phyloP scores from a whole-genome alignment of 2,797 vertebrate species.

The Bucorvus abyssinicus region DNA sequence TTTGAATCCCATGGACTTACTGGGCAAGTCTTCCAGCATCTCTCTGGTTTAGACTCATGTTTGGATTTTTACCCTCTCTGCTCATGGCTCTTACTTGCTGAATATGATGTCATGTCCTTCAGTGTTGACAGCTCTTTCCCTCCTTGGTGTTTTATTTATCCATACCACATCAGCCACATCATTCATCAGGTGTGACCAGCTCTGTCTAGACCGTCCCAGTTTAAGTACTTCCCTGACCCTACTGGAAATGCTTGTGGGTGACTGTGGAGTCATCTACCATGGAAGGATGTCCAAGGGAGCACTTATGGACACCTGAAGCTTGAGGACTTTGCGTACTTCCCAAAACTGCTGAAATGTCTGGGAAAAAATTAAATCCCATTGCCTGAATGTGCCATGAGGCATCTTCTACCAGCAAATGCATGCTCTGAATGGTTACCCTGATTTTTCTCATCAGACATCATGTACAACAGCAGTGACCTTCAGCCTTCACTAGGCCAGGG shows the following conservation, averaged over 20 bases:
- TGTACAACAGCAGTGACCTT: neutral
- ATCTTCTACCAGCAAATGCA: neutral
- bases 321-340: neutral
- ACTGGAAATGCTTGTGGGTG: neutral
- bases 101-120: neutral
- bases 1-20: neutral
- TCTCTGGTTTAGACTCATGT: accelerated
- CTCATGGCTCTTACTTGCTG: neutral
- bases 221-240: neutral
- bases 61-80: neutral
- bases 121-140: neutral
- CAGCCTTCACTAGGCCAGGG: neutral
- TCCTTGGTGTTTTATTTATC: neutral
- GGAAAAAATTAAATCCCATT: too few relatives aligned
- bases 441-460: neutral
- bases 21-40: neutral
- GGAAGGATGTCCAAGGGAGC: neutral
- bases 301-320: neutral
- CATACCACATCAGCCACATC: neutral
- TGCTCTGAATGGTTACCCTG: neutral
- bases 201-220: neutral
- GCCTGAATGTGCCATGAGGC: neutral
- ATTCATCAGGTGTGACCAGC: neutral
- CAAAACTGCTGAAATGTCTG: neutral
- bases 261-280: neutral